These are phyloP conservation scores for Mionectes olivaceus DNA, from an alignment of 2,797 vertebrate species.

Conservation along the genomic window DNA sequence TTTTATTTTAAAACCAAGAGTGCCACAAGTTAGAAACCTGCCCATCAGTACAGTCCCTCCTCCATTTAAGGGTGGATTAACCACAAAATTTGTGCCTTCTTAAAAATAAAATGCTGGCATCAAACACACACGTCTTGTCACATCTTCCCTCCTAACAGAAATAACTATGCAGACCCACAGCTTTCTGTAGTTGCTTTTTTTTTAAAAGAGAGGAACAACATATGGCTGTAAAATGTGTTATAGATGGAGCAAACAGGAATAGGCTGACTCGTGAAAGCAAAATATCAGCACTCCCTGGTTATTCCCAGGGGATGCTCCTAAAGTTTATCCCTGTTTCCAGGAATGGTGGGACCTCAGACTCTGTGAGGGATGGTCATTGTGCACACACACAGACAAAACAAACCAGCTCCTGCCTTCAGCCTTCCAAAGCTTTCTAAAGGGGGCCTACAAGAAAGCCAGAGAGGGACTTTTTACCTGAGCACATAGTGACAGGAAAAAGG, in stretches of 20 bases:
- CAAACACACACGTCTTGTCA: background rate
- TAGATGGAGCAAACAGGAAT: background rate
- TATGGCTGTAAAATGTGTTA: constrained; percentile 29
- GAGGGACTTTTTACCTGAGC: background rate
- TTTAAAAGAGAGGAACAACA: background rate
- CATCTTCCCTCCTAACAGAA: constrained; percentile 13
- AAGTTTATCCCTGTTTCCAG: background rate
- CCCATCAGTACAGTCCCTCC: background rate
- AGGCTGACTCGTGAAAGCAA: background rate
- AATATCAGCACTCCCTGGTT: background rate
- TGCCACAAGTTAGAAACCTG: background rate
- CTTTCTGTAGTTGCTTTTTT: background rate
- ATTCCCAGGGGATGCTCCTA: background rate
- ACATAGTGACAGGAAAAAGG: background rate
- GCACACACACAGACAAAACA: background rate
- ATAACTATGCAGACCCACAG: constrained; percentile 13
- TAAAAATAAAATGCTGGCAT: constrained; percentile 34
- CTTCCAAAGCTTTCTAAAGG: background rate
- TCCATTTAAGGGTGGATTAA: background rate
- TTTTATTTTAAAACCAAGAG: background rate
- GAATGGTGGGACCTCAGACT: background rate
- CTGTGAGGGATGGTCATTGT: accelerated
- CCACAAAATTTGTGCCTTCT: background rate
- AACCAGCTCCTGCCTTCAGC: background rate
- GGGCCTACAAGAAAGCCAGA: background rate